Base-by-base conservation (phyloP, 2,113 vertebrate genomes). In the Coregonus clupeaformis region DNA sequence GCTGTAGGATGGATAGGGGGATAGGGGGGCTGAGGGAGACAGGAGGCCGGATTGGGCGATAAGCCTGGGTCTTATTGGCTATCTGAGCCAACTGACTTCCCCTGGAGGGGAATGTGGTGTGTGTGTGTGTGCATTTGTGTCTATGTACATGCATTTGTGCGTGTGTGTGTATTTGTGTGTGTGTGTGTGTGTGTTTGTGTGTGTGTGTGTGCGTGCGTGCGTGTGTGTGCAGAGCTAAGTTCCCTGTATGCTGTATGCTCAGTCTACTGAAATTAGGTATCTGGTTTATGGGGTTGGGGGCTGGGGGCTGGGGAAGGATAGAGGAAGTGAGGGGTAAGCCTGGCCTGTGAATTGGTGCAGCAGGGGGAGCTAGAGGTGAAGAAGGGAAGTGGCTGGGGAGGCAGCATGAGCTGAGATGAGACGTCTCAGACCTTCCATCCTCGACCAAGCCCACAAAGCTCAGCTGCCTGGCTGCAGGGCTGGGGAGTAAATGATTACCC, bases 11-110 rank as follows among this genome's bases (percentile, higher is more conserved):
- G 77, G 79, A 80, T 85, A 74, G 76, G 7, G 36, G 32, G 36
- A 36, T 36, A 36, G 36, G 36, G 57, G 20, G 73, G 73, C 75
- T 70, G 77, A 76, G 78, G 60, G 79, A 85, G 76, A 68, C 66
- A 82, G 75, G 69, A 77, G 64, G 76, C 77, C 73, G 47, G 80
- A 67, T 76, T 75, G 84, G 32, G 59, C 68, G 82, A 89, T 89
- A 90, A 89, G 73, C 86, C 45, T 0, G 7, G 71, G 69, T 84
- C 85, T 89, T 85, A 86, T 77, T 79, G 82, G 81, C 79, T 78
- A 78, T 80, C 77, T 73, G 70, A 85, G 78, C 78, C 57, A 72
- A 71, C 62, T 71, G 80, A 75, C 76, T 70, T 64, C 62, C 64
- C 86, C 75, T 2, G 30, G 69, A 80, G 52, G 66, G 74, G 45